These are phyloP conservation scores for Tonatia bakeri DNA, from an alignment of 2,113 vertebrate genomes.

Conservation along the genomic window DNA sequence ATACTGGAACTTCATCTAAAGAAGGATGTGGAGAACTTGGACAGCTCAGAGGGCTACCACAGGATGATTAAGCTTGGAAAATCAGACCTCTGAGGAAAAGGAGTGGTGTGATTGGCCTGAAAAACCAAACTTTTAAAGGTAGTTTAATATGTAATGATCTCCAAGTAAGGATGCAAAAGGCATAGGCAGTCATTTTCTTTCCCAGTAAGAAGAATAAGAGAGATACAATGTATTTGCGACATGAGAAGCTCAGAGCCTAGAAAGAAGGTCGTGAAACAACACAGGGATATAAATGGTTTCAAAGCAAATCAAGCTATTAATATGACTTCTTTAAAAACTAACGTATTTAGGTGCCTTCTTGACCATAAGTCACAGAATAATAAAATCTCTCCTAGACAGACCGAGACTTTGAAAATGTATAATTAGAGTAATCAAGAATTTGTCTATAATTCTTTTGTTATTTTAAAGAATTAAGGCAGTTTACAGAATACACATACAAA, in stretches of 20 bases:
- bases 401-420: background rate
- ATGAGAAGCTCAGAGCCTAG: background rate
- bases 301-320: background rate
- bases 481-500: background rate
- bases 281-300: background rate
- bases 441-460: background rate
- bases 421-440: background rate
- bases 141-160: constrained; percentile 15
- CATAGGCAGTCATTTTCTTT: background rate
- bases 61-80: constrained; percentile 29
- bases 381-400: background rate
- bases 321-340: background rate
- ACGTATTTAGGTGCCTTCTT: background rate
- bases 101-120: background rate
- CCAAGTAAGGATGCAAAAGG: constrained; percentile 5
- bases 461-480: background rate
- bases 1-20: constrained; percentile 13
- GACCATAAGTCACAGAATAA: background rate
- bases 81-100: background rate
- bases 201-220: background rate
- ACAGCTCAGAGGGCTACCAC: background rate
- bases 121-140: constrained; percentile 26
- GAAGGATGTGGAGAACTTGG: background rate
- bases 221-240: background rate
- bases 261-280: background rate